A percentile compares a stretch with the other conserved stretches of the same genome.
Evolutionary conservation across 2,797 vertebrate species (phyloP).

Genomic region (Vireo griseus): DNA sequence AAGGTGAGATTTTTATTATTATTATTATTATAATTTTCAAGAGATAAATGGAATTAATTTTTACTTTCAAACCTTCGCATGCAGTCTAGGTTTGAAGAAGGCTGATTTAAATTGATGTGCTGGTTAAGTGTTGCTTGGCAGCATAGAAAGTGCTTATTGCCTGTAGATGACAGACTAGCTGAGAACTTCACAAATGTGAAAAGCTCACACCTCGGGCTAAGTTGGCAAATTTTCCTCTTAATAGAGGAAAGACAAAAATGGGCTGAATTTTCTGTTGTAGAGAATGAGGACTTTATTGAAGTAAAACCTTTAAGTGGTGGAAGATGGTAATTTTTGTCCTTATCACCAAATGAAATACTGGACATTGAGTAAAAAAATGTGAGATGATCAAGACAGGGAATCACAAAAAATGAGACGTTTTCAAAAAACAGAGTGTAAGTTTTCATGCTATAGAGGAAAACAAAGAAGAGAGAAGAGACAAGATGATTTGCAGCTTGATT

Average conservation of each 20-base stretch:
- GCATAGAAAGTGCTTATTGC: neutral
- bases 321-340: neutral
- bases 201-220: neutral
- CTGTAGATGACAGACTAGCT: neutral
- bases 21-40: neutral
- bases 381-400: neutral
- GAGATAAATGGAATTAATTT: neutral
- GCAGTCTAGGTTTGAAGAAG: neutral
- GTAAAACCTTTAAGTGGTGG: neutral
- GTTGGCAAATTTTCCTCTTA: neutral
- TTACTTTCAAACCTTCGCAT: neutral
- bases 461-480: neutral
- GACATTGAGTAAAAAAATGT: neutral
- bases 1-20: neutral
- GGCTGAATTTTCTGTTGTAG: neutral
- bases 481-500: neutral
- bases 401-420: neutral
- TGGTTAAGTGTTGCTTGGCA: neutral
- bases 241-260: neutral
- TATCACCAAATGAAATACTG: neutral
- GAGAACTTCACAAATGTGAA: neutral
- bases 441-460: neutral
- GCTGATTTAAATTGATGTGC: conserved; percentile 5
- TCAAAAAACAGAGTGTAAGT: neutral
- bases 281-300: neutral